phyloP scores from a whole-genome alignment of 2,113 vertebrate species.

The Plecturocebus donacophilus region DNA sequence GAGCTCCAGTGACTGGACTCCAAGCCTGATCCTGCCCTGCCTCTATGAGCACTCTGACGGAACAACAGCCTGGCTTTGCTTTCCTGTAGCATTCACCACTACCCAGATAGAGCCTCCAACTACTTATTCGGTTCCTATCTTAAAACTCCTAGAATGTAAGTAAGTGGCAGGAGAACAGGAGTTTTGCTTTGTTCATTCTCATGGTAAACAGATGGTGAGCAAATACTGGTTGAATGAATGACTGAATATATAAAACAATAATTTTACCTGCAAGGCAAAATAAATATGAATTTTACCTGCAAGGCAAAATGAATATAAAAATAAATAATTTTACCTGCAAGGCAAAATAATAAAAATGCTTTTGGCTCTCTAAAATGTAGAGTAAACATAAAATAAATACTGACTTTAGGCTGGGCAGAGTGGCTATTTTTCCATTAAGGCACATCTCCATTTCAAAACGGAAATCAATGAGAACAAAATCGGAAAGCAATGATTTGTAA shows the following conservation, averaged over 20 bases:
- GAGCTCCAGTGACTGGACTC: background rate
- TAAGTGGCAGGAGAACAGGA: background rate
- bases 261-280: background rate
- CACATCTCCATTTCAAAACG: slow-evolving; percentile 21
- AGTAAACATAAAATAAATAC: background rate
- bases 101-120: background rate
- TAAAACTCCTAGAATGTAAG: background rate
- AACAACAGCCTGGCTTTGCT: background rate
- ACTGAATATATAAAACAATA: background rate
- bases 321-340: no score
- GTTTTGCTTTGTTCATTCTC: background rate
- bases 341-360: background rate
- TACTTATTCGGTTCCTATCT: background rate
- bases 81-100: background rate
- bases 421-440: background rate
- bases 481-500: background rate
- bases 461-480: background rate
- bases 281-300: background rate
- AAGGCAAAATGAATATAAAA: no score
- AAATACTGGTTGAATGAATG: background rate
- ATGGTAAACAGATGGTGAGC: background rate
- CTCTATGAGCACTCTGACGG: background rate
- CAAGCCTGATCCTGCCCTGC: background rate
- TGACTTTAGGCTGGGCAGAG: background rate
- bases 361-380: background rate